Evolutionary conservation across 2,888 invertebrate genomes (phyloP), one percentile per base, ranked within the genome.

Genomic region (Bimastos eiseni): DNA sequence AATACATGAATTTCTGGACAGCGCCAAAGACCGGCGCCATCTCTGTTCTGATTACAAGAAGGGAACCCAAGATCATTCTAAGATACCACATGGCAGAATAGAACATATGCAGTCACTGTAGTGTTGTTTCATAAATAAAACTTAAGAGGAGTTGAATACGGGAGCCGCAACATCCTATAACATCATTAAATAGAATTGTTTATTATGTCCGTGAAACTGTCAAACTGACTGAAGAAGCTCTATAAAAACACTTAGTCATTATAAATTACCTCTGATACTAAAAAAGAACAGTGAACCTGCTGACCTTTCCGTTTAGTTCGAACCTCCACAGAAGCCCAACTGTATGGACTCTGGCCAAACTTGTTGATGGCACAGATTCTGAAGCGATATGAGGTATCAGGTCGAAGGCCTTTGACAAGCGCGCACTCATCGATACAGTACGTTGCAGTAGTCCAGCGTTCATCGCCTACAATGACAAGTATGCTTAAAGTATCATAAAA

Each of bases 401-500:
- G 97, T 90, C 96, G 96, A n/a, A 99, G 96, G 92, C 97, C 97
- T 93, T 96, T 96, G 1, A 98, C 96, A 33, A 98, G 96, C 94
- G 97, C 98, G 95, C 98, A 98, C 94, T 99, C 99, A 95, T 98
- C 98, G 92, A 98, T 98, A 94, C 98, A 98, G 93, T 97, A 97
- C 6, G 97, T 97, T 37, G 97, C 96, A 89, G 97, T 97, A 34
- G 96, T 96, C 99, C 99, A 99, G 89, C 97, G 97, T 91, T 97
- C 96, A 90, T 96, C 96, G 93, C 97, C 96, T 95, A 44, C 86
- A 86, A 37, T 15, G n/a, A 19, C 34, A 21, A 86, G 37, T 17
- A 86, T 13, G 70, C 30, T n/a, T 6, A 30, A 70, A 70, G 0
- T 30, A n/a, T 70, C 70, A 70, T 24, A 49, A 21, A 49, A 49